A percentile compares a stretch with the other conserved stretches of the same genome.
These are phyloP conservation scores for Platysteira castanea DNA, from an alignment of 2,113 vertebrate genomes.

Conservation along the genomic window DNA sequence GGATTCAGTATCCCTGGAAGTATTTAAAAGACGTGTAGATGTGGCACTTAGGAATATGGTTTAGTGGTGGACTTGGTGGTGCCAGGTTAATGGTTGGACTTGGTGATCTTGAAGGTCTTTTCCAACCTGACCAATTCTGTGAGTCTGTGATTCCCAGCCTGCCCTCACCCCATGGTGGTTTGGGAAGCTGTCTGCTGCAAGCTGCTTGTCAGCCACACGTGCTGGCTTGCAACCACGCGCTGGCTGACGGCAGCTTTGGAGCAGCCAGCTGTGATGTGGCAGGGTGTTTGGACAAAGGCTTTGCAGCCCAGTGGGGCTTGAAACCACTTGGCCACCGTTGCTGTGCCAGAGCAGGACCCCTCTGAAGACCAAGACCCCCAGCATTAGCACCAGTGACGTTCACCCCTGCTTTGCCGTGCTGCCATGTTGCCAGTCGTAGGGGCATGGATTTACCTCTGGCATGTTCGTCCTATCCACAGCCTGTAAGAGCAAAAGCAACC, in stretches of 20 bases:
- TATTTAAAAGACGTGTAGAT: background rate
- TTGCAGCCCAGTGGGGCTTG: background rate
- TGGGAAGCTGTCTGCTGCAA: background rate
- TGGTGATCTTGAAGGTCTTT: background rate
- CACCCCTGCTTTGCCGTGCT: background rate
- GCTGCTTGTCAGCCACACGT: background rate
- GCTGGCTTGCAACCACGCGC: fast-evolving
- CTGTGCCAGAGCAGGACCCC: background rate
- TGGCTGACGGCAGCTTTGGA: background rate
- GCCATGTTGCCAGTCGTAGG: background rate
- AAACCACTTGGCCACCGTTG: background rate
- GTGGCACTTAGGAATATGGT: background rate
- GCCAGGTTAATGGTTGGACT: background rate
- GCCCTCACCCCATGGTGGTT: fast-evolving
- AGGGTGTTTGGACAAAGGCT: background rate
- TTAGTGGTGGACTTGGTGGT: background rate
- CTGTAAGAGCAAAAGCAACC: background rate
- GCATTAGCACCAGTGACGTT: background rate
- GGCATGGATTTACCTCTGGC: background rate
- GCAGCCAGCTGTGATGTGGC: background rate
- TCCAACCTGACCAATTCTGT: background rate
- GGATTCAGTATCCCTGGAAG: background rate
- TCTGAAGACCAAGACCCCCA: background rate
- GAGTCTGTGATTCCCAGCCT: background rate
- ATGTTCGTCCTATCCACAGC: fast-evolving